phyloP scores from a whole-genome alignment of 2,888 invertebrate species.

The Aphodius granarius region DNA sequence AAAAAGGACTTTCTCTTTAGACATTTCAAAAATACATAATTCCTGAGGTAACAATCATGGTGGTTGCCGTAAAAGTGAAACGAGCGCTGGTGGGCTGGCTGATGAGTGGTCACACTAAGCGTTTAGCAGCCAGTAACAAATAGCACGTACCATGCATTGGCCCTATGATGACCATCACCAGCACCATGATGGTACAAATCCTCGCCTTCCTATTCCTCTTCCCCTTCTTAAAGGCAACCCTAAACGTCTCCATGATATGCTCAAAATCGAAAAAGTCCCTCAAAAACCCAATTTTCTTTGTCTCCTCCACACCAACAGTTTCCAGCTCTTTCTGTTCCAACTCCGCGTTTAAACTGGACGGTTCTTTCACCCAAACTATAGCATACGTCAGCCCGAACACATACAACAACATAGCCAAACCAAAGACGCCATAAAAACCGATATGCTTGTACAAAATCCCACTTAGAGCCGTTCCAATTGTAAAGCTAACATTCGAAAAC shows the following conservation, averaged over 20 bases:
- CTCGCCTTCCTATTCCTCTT: conserved; percentile 69
- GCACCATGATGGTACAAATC: conserved; percentile 72
- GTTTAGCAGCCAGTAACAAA: not conserved
- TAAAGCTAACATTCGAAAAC: conserved; percentile 57
- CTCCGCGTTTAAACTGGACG: conserved; percentile 4
- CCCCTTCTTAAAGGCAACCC: conserved; percentile 75
- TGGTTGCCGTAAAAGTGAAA: too few relatives aligned
- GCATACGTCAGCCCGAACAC: conserved; percentile 38
- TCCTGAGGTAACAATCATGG: too few relatives aligned
- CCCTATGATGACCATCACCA: conserved; percentile 78
- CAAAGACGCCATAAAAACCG: conserved; percentile 43
- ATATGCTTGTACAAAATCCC: conserved; percentile 54
- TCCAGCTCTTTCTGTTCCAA: not conserved
- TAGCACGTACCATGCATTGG: conserved; percentile 71
- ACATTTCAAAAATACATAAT: too few relatives aligned
- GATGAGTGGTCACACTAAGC: too few relatives aligned
- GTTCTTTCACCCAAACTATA: conserved; percentile 37
- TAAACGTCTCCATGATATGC: conserved; percentile 73
- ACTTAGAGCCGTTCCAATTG: conserved; percentile 56
- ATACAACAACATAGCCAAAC: conserved; percentile 36
- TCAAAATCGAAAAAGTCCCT: conserved; percentile 67
- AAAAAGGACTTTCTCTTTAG: too few relatives aligned
- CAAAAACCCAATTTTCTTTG: conserved; percentile 52
- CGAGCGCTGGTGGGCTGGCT: too few relatives aligned
- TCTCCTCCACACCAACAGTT: conserved; percentile 47